Conservation (phyloP, 2,113 vertebrate genomes). For the Neodontobutis hainanensis region DNA sequence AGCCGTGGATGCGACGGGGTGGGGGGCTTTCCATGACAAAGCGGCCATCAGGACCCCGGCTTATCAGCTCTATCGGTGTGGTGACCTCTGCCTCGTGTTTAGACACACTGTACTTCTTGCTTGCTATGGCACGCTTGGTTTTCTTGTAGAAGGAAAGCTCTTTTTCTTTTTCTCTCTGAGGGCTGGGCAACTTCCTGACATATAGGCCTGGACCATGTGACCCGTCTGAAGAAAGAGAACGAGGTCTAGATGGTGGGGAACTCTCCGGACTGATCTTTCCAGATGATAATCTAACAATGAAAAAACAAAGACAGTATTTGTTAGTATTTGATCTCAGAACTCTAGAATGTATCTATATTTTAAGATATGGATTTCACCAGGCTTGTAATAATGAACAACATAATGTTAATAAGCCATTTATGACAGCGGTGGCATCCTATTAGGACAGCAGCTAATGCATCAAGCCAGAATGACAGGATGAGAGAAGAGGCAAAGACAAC, state of each 20-base stretch:
- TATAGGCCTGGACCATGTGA: conserved; percentile 85
- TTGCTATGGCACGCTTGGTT: conserved; percentile 97
- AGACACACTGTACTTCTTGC: conserved; percentile 98
- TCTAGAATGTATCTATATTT: conserved; percentile 2
- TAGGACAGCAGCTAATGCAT: conserved; percentile 58
- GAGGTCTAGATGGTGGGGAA: conserved; percentile 89
- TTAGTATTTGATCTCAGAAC: background rate
- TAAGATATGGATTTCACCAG: conserved; percentile 11
- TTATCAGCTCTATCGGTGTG: conserved; percentile 96
- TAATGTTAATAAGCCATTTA: conserved; percentile 51
- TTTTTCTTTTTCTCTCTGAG: conserved; percentile 86
- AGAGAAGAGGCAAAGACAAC: conserved; percentile 56
- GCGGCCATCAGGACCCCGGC: conserved; percentile 94
- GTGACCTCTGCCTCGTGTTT: conserved; percentile 94
- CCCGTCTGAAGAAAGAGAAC: conserved; percentile 90
- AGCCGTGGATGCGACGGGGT: conserved; percentile 92
- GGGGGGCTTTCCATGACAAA: conserved; percentile 91
- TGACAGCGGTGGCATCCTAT: conserved; percentile 34
- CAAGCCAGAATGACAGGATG: conserved; percentile 59
- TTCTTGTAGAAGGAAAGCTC: conserved; percentile 98
- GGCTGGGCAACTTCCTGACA: conserved; percentile 91
- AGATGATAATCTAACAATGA: conserved; percentile 88
- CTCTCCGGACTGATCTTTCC: conserved; percentile 99
- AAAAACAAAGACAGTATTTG: conserved; percentile 47
- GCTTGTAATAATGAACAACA: conserved; percentile 47